Conservation (phyloP, 2,113 vertebrate species). For the Hemiscyllium ocellatum region DNA sequence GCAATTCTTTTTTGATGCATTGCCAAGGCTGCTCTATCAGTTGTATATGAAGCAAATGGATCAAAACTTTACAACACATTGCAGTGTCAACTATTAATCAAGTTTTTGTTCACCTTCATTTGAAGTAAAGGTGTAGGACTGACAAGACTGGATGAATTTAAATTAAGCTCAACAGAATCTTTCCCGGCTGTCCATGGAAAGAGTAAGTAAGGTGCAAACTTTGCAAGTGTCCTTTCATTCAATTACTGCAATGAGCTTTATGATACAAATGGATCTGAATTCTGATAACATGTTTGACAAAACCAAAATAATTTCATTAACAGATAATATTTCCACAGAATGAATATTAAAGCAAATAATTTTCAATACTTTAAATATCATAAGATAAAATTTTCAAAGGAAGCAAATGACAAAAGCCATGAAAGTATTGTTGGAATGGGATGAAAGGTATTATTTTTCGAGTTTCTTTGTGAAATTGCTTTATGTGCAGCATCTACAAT, state of each 20-base stretch:
- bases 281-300: neutral
- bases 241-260: slow-evolving; percentile 13
- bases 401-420: neutral
- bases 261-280: slow-evolving; percentile 1
- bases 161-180: slow-evolving; percentile 19
- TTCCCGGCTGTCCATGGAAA: neutral
- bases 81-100: slow-evolving; percentile 32
- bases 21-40: neutral
- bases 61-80: slow-evolving; percentile 32
- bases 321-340: neutral
- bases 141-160: slow-evolving; percentile 31
- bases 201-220: slow-evolving; percentile 12
- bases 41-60: slow-evolving; percentile 25
- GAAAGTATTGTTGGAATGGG: neutral
- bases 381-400: neutral
- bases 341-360: neutral
- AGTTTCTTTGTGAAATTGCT: neutral
- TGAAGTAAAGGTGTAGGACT: slow-evolving; percentile 26
- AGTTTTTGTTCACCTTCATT: slow-evolving; percentile 31
- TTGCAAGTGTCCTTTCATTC: slow-evolving; percentile 5
- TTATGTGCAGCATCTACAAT: neutral
- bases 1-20: slow-evolving; percentile 23
- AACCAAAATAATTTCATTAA: neutral
- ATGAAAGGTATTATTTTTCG: neutral
- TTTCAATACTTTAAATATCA: neutral